Evolutionary conservation across 2,888 invertebrate genomes (phyloP).

Genomic region (Thereva nobilitata): DNA sequence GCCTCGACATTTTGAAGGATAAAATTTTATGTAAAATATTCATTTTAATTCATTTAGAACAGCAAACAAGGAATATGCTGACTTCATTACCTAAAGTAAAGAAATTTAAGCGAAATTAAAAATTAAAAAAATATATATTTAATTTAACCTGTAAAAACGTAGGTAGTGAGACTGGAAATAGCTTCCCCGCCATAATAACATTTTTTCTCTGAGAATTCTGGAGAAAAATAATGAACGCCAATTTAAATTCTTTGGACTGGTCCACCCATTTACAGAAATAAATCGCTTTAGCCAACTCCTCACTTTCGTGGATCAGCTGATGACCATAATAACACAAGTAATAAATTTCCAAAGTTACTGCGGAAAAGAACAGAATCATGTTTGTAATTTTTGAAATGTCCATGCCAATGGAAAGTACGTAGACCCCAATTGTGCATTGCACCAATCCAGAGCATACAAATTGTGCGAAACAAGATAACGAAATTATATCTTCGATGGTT

Average conservation of each 20-base stretch:
- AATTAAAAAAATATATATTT: background rate
- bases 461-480: constrained; percentile 62
- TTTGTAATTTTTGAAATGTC: constrained; percentile 47
- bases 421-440: constrained; percentile 57
- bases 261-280: constrained; percentile 64
- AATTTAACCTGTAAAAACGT: constrained; percentile 61
- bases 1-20: no score
- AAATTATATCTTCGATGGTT: constrained; percentile 60
- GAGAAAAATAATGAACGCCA: constrained; percentile 60
- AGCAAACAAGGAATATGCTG: constrained; percentile 31
- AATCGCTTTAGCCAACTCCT: constrained; percentile 59
- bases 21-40: background rate
- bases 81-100: constrained; percentile 21
- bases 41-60: constrained; percentile 7
- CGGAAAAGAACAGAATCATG: constrained; percentile 53
- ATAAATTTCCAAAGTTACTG: constrained; percentile 62
- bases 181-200: constrained; percentile 62
- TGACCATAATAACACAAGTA: constrained; percentile 64
- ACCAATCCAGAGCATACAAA: constrained; percentile 59
- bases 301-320: constrained; percentile 60
- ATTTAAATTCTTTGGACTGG: constrained; percentile 58
- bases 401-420: constrained; percentile 58
- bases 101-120: background rate
- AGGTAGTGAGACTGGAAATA: constrained; percentile 61
- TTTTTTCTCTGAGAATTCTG: constrained; percentile 60